A percentile compares a stretch with the other conserved stretches of the same genome.
phyloP scores from a whole-genome alignment of 2,888 invertebrate species.

The Notocelia uddmanniana region DNA sequence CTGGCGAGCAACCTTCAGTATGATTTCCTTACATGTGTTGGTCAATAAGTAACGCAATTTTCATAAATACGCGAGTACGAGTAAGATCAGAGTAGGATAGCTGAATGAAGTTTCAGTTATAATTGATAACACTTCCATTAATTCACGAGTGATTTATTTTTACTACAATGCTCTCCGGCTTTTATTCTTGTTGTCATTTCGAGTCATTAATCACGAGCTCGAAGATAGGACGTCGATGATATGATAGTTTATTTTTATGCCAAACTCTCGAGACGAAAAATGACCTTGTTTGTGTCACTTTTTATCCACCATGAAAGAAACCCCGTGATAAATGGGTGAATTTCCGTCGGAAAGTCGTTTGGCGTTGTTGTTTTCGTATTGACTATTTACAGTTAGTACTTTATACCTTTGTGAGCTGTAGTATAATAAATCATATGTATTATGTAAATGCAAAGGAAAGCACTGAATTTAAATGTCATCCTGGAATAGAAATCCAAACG shows the following conservation, averaged over 20 bases:
- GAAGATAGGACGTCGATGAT: conserved; percentile 37
- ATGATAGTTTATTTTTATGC: conserved; percentile 46
- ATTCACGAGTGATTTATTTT: conserved; percentile 22
- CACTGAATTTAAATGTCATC: neutral
- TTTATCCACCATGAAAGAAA: conserved; percentile 44
- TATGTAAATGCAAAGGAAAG: too few relatives aligned
- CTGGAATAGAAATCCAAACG: neutral
- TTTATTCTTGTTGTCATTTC: conserved; percentile 33
- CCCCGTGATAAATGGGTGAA: conserved; percentile 36
- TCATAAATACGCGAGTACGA: neutral
- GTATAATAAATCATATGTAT: neutral
- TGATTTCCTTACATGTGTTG: too few relatives aligned
- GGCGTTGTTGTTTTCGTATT: conserved; percentile 35
- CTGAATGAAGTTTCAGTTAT: neutral
- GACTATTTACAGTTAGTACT: neutral
- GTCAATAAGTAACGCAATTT: neutral
- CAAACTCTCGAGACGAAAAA: conserved; percentile 45
- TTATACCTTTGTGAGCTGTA: conserved; percentile 3
- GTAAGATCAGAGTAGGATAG: neutral
- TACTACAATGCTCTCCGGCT: conserved; percentile 17
- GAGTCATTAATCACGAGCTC: conserved; percentile 41
- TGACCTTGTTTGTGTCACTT: conserved; percentile 46
- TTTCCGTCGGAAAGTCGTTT: conserved; percentile 41
- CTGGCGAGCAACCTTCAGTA: neutral
- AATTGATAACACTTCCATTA: neutral